phyloP scores from a whole-genome alignment of 2,113 vertebrate species.

The Cyprinus carpio region DNA sequence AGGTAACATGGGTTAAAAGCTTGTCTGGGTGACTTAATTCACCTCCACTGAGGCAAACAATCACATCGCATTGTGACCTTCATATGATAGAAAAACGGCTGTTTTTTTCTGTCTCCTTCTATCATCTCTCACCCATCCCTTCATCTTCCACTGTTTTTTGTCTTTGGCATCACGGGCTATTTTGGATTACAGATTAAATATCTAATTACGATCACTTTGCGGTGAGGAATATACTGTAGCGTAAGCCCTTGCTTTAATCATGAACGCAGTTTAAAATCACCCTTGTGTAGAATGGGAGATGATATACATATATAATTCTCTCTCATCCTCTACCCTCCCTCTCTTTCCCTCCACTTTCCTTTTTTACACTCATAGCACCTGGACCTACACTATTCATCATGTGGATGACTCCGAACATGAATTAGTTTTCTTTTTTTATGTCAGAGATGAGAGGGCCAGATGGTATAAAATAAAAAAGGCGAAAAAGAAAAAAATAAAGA shows the following conservation, averaged over 20 bases:
- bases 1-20: conserved; percentile 92
- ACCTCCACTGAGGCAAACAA: conserved; percentile 88
- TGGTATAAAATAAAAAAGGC: conserved; percentile 95
- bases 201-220: conserved; percentile 86
- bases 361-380: conserved; percentile 87
- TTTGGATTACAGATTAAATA: conserved; percentile 90
- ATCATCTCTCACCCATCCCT: conserved; percentile 55
- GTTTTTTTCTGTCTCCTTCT: conserved; percentile 48
- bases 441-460: conserved; percentile 94
- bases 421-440: conserved; percentile 97
- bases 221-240: conserved; percentile 68
- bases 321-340: conserved; percentile 51
- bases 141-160: conserved; percentile 72
- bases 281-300: conserved; percentile 70
- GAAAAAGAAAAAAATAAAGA: conserved; percentile 61
- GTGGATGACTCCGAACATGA: conserved; percentile 97
- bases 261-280: conserved; percentile 61
- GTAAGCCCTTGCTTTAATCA: conserved; percentile 60
- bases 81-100: conserved; percentile 81
- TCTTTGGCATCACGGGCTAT: conserved; percentile 81
- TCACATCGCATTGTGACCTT: conserved; percentile 93
- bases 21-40: conserved; percentile 93
- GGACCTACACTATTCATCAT: conserved; percentile 97
- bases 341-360: conserved; percentile 63
- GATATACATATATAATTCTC: conserved; percentile 71